Base-by-base conservation (phyloP, 2,888 invertebrate species). In the Spicauda simplicius region DNA sequence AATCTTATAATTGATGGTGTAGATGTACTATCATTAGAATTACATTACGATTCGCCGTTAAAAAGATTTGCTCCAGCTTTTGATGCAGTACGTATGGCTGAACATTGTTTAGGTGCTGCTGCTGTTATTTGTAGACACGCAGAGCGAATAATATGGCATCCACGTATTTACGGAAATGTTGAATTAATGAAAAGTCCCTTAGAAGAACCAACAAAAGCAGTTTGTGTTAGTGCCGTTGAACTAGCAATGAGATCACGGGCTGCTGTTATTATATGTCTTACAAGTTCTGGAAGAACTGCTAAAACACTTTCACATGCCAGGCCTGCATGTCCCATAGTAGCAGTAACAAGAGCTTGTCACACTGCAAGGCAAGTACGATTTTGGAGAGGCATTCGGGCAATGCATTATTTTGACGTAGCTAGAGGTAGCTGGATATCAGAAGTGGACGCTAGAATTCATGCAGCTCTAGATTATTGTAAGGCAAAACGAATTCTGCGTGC, bases 1-100 rank as follows among this genome's bases (percentile, higher is more conserved):
- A 98, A 98, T 86, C 96, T 98, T 12, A 95, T 99, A 53, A 90
- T 98, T 20, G 98, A 98, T 86, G 98, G 98, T 6, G 96, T 96
- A 52, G 98, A 98, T 85, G 97, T 97, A 76, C 95, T 98, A 62
- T 94, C 95, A 87, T 95, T 98, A 94, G 94, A 98, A 81, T 95
- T 92, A 30, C 84, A 90, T 73, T 92, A 90, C 70, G 87, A 91
- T 77, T 89, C 90, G 11, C 91, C 91, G 0, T 72, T 91, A 48
- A 86, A 83, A 63, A 92, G 88, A 73, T 75, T 84, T 71, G 76
- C 85, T 5, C 80, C 84, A 5, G 75, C 79, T n/a, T 83, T 79
- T 71, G 91, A 91, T 70, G 72, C 84, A 2, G 77, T 89, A 12
- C 85, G 85, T 66, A 90, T 90, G 87, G 91, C 92, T 12, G 92